Evolutionary conservation across 2,888 invertebrate species (phyloP), one percentile per base, ranked within the genome.

Genomic region (Rhamphomyia laevipes): DNA sequence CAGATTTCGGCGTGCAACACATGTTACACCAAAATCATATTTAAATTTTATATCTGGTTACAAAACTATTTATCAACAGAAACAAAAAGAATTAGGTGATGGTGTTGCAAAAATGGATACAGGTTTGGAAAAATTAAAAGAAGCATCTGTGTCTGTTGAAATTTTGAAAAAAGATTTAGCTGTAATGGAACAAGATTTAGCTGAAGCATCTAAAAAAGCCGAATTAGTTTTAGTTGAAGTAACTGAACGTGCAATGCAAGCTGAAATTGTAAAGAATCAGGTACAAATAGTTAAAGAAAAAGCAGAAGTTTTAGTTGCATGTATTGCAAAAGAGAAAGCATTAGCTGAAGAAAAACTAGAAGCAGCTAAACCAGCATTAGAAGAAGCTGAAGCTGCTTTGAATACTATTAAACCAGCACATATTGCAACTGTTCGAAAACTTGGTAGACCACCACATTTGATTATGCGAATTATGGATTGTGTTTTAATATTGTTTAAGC

Each of bases 391-490:
- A 69, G 80, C 86, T 35, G 95, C 96, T 0, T 73, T 96, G 17
- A 93, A 94, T 62, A 96, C 96, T 0, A 96, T 96, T 51, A 95
- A 95, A 67, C 94, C 93, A 38, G 92, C 94, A 5, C 94, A 96
- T 64, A 96, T 96, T 65, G 85, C 93, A 2, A 92, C 92, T 45
- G 95, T 96, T 1, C 77, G 95, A 57, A 96, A 96, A 70, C 71
- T 96, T 48, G 95, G 93, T 10, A 78, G 95, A 54, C 96, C 96
- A 1, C 96, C 96, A 1, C 95, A 95, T 73, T 74, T 96, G 11
- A 96, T 96, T 62, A 89, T 96, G 95, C 78, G 95, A 54, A 96
- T 96, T 58, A 96, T 96, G 96, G 96, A 96, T 68, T 92, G 91
- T 65, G 95, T 94, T 1, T 66, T 95, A 58, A 86, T 96, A 58